phyloP scores from a whole-genome alignment of 2,888 invertebrate genomes.

The Laspeyria flexula region DNA sequence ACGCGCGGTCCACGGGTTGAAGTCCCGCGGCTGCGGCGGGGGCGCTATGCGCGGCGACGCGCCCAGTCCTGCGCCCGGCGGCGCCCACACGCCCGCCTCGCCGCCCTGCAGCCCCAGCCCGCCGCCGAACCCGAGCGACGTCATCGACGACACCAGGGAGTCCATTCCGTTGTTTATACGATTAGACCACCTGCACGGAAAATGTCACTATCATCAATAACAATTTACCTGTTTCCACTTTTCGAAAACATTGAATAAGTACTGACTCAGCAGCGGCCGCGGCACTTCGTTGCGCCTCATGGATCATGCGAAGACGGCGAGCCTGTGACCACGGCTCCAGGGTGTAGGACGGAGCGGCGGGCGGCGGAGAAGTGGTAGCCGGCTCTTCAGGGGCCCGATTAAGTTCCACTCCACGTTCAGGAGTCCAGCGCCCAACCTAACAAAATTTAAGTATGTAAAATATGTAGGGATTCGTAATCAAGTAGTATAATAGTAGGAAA shows the following conservation, averaged over 20 bases:
- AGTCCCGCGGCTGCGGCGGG: slow-evolving; percentile 55
- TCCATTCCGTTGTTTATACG: slow-evolving; percentile 59
- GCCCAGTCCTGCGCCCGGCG: slow-evolving; percentile 40
- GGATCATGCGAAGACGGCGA: slow-evolving; percentile 79
- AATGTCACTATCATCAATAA: background rate
- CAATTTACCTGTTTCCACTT: too few species aligned
- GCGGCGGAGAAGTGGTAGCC: slow-evolving; percentile 47
- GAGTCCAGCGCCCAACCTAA: slow-evolving; percentile 75
- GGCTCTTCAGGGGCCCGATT: slow-evolving; percentile 67
- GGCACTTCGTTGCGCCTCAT: slow-evolving; percentile 74
- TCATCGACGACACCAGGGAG: slow-evolving; percentile 61
- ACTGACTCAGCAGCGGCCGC: slow-evolving; percentile 60
- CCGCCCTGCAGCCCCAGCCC: slow-evolving; percentile 44
- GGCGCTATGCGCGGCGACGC: slow-evolving; percentile 36
- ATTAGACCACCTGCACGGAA: slow-evolving; percentile 54
- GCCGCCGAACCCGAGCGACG: slow-evolving; percentile 50
- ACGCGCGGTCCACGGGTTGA: slow-evolving; percentile 78
- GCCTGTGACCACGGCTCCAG: slow-evolving; percentile 82
- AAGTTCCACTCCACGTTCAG: slow-evolving; percentile 77
- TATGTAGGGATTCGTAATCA: too few species aligned
- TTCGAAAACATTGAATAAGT: background rate
- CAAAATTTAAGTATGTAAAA: too few species aligned
- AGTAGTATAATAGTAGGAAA: too few species aligned
- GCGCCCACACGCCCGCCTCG: slow-evolving; percentile 62
- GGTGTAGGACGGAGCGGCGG: slow-evolving; percentile 69